Conservation (phyloP, 2,888 invertebrate genomes). For the Neoscelio sp. region DNA sequence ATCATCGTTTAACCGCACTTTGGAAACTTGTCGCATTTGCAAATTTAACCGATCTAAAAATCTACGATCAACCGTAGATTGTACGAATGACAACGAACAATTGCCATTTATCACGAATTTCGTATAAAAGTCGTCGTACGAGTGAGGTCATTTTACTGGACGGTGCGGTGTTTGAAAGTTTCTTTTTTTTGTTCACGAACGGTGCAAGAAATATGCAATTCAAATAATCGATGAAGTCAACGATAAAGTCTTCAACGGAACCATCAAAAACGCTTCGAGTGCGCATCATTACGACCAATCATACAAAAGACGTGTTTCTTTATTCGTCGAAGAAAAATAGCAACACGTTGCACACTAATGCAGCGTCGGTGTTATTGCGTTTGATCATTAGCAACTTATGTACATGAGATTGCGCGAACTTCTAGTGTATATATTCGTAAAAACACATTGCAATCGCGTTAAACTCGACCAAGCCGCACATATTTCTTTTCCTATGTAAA, state of each 20-base stretch:
- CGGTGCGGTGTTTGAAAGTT: conserved; percentile 38
- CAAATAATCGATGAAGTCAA: conserved; percentile 25
- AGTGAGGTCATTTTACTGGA: no score
- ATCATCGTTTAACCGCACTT: no score
- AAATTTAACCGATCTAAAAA: background rate
- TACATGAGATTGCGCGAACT: conserved; percentile 13
- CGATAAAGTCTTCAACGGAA: conserved; percentile 13
- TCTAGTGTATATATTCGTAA: background rate
- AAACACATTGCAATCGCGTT: conserved; percentile 21
- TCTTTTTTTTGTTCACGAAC: conserved; percentile 4
- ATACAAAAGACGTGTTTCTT: conserved; percentile 28
- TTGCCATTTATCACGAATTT: conserved; percentile 14
- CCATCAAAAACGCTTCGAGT: conserved; percentile 13
- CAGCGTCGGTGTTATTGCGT: conserved; percentile 26
- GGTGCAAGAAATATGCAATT: conserved; percentile 34
- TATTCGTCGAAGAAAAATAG: conserved; percentile 11
- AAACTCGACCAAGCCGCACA: conserved; percentile 9
- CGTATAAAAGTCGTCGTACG: conserved; percentile 35
- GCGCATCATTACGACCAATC: conserved; percentile 25
- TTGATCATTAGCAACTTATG: conserved; percentile 22
- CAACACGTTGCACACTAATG: background rate
- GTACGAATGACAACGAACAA: background rate
- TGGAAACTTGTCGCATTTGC: no score
- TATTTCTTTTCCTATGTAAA: conserved; percentile 14
- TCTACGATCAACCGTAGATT: background rate